Percentiles rank a stretch among this genome's conserved stretches.
These are phyloP conservation scores for Chelonia mydas DNA, from an alignment of 2,797 vertebrate genomes.

Conservation along the genomic window DNA sequence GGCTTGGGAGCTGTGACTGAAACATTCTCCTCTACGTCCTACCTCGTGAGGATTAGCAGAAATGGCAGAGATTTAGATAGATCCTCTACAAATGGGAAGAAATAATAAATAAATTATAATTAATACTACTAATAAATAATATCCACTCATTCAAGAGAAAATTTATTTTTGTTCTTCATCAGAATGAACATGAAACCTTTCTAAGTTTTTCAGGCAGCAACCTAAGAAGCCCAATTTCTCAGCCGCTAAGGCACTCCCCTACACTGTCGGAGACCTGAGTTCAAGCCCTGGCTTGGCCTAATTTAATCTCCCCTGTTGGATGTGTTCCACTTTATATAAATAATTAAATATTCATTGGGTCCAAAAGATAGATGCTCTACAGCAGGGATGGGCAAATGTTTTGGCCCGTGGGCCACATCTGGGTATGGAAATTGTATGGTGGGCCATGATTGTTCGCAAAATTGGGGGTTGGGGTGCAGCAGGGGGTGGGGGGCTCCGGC, in stretches of 20 bases:
- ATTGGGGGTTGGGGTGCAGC: too few relatives aligned
- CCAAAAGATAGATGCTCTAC: background rate
- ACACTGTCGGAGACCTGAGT: background rate
- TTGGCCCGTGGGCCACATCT: too few relatives aligned
- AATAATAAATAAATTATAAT: background rate
- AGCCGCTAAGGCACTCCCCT: background rate
- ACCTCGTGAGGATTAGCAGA: background rate
- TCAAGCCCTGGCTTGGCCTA: background rate
- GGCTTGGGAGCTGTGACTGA: background rate
- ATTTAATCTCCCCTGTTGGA: background rate
- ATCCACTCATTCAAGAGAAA: background rate
- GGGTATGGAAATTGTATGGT: too few relatives aligned
- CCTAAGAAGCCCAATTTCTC: background rate
- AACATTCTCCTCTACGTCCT: background rate
- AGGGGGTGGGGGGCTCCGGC: too few relatives aligned
- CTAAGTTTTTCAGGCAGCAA: too few relatives aligned
- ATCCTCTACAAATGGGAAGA: background rate
- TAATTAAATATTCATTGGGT: background rate
- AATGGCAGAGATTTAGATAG: background rate
- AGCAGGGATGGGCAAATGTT: too few relatives aligned
- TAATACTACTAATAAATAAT: background rate
- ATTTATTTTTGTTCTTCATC: too few relatives aligned
- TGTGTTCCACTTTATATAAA: background rate
- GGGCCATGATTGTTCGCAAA: too few relatives aligned
- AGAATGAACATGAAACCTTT: too few relatives aligned